Base-by-base conservation (phyloP, 53 echinoderm and acorn worm genomes). In the Crossaster papposus region DNA sequence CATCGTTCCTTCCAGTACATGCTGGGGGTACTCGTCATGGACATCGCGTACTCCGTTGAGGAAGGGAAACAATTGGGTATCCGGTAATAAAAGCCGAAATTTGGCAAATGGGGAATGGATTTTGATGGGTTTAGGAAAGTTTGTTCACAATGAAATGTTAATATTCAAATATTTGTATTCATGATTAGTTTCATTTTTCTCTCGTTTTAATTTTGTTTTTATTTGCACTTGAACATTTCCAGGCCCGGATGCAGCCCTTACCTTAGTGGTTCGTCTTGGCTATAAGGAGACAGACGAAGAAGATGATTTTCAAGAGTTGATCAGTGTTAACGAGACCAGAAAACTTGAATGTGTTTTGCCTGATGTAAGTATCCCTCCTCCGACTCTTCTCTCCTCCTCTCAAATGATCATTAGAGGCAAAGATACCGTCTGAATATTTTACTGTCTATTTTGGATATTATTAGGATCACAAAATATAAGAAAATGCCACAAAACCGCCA, bases 1-100 rank as follows among this genome's bases (percentile, higher is more conserved):
- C 82, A 91, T 12, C 91, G 93, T 4, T 83, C 90, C 71, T 98
- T 98, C 54, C 98, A 96, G 92, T 98, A 94, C 64, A 84, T 98
- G 75, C 70, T 98, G 11, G 94, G 96, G 2, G 94, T 98, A 3
- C 17, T 98, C 52, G 82, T 90, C 0, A 62, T 98, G 75, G 95
- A 95, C 38, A 94, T 95, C 24, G 90, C 86, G 14, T 92, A 93
- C 63, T 75, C 87, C 0, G 76, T 77, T 22, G 28, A 76, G 37
- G 36, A 73, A 12, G 63, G 75, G 54, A 87, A 75, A 51, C 74
- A 58, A 35, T 14, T 76, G 36, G 55, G 54, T 73, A n/a, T n/a
- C n/a, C n/a, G n/a, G n/a, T n/a, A n/a, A n/a, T n/a, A n/a, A n/a
- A n/a, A n/a, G n/a, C n/a, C n/a, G n/a, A n/a, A n/a, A n/a, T n/a